Evolutionary conservation across 2,113 vertebrate genomes (phyloP), one percentile per base, ranked within the genome.

Genomic region (Phalacrocorax carbo): DNA sequence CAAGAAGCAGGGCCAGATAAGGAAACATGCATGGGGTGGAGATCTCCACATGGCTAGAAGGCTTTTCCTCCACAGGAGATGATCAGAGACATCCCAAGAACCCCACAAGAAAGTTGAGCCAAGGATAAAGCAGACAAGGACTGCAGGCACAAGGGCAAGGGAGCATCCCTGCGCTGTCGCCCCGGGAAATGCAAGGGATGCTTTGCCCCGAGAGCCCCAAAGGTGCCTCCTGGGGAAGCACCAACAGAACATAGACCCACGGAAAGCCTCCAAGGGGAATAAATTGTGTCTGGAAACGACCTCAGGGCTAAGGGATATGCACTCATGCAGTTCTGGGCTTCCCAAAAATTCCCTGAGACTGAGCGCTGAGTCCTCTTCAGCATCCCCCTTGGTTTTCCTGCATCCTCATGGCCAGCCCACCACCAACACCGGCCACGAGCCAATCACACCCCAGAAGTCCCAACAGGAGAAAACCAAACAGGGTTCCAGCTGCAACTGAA

Each of bases 351-450:
- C 64, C 48, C 57, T 3, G 25, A 48, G 49, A 3, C 12, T 26
- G 32, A 68, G 32, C 60, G 17, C 83, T 49, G 61, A 82, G 26
- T 23, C 30, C 32, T 17, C 20, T 69, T 46, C 73, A 65, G 21
- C 25, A 64, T 16, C 51, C 21, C 22, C n/a, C 7, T 5, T 0
- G 0, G 3, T 23, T 73, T 42, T 64, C 69, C 85, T 27, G 38
- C n/a, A 42, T 23, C 57, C n/a, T 51, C 1, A 0, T 1, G 3
- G 46, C 46, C 75, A 75, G 30, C 25, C 38, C 48, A 46, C 21
- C 52, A 30, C 30, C 75, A 69, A 18, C 46, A 44, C 60, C 1
- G 0, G 12, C 1, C 40, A 29, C 0, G 1, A 73, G n/a, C 58
- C 1, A 0, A 15, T 10, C 3, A 0, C 13, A 4, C 2, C 30